These are phyloP conservation scores for Parthenolecanium corni DNA, from an alignment of 2,888 invertebrate genomes.

Conservation along the genomic window DNA sequence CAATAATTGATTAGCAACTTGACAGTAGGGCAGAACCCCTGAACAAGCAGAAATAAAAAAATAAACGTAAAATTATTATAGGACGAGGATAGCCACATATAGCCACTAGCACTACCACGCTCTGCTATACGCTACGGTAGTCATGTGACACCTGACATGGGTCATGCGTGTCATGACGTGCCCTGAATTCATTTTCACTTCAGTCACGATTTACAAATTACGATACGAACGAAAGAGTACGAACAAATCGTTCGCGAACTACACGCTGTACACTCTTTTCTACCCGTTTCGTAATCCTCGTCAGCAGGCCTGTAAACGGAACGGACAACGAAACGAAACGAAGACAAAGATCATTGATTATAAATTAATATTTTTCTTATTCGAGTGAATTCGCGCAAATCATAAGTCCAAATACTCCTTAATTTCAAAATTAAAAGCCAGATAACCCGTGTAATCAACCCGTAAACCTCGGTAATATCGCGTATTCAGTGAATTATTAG, in stretches of 20 bases:
- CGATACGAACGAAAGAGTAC: too few relatives aligned
- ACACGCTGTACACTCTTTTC: not conserved
- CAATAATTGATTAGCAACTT: too few relatives aligned
- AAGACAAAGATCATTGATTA: constrained; percentile 7
- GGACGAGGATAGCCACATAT: too few relatives aligned
- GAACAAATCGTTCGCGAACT: constrained; percentile 37
- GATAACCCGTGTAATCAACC: constrained; percentile 26
- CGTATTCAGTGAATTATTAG: constrained; percentile 25
- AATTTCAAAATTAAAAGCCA: constrained; percentile 20
- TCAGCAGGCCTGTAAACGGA: constrained; percentile 1
- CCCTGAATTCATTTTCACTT: too few relatives aligned
- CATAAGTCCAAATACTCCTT: constrained; percentile 22
- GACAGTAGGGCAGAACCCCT: too few relatives aligned
- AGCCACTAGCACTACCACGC: too few relatives aligned
- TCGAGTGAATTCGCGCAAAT: constrained; percentile 29
- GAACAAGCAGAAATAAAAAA: too few relatives aligned
- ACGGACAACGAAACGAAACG: not conserved
- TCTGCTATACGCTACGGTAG: too few relatives aligned
- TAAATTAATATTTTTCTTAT: constrained; percentile 18
- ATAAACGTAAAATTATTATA: too few relatives aligned
- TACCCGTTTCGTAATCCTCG: not conserved
- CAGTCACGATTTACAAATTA: too few relatives aligned
- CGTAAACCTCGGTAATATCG: constrained; percentile 22
- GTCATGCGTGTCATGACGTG: too few relatives aligned
- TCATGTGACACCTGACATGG: too few relatives aligned